Base-by-base conservation (phyloP, 2,888 invertebrate species). In the Eilema depressum region DNA sequence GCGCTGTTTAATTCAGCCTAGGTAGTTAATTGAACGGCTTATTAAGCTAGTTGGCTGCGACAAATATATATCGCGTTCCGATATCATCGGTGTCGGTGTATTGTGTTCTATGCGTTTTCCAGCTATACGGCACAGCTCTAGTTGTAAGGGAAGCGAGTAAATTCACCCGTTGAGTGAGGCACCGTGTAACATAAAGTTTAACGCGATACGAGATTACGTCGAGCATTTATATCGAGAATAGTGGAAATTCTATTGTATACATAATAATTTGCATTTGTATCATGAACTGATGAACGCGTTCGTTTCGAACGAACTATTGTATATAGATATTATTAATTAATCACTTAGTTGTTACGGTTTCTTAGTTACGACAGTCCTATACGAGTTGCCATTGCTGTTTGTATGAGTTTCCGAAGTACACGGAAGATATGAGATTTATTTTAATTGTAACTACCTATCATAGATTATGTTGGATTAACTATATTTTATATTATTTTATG, bases 91-190 rank as follows among this genome's bases (percentile, higher is more conserved):
- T 20, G 20, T 41, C 63, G 41, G 11, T 17, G 11, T 56, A 57
- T n/a, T 37, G 37, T 57, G 33, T 53, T 53, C 68, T 72, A 73
- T 71, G 76, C 70, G 77, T 61, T 69, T 56, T 74, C 75, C 75
- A 73, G 66, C 65, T 62, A 33, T 75, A 69, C 71, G 63, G 26
- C 75, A 74, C 75, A 68, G 72, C 76, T 72, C 71, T 67, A 75
- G 71, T 72, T 65, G 75, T 76, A 81, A 77, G 76, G 76, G 79
- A 79, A 79, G 85, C 76, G 82, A 80, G 82, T 85, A 79, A 81
- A 83, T 81, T 90, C 93, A 94, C 94, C 94, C 93, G 94, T 94
- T 94, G 93, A 95, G 93, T 94, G 93, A 93, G 92, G 92, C 94
- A 94, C 94, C 61, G 68, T 83, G 79, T 88, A 85, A 82, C 85